Evolutionary conservation across 2,113 vertebrate genomes (phyloP).

Genomic region (Chaetodon trifascialis): DNA sequence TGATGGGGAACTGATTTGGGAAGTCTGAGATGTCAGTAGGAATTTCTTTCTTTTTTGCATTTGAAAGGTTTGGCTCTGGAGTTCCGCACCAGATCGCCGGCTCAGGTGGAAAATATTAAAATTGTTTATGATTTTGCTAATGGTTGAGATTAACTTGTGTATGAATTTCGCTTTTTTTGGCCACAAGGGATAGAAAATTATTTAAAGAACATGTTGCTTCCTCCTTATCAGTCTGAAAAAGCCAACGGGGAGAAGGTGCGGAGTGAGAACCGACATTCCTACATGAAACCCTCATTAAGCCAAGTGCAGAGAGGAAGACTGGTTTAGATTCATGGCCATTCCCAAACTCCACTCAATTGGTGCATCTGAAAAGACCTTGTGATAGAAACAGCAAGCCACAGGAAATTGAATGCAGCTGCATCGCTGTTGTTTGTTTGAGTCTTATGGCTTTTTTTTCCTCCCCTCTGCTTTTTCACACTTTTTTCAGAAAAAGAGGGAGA

Average conservation of each 20-base stretch:
- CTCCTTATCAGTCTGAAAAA: conserved; percentile 36
- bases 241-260: conserved; percentile 59
- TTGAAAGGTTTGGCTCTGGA: conserved; percentile 9
- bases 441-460: conserved; percentile 25
- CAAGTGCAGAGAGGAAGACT: conserved; percentile 63
- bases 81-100: not conserved
- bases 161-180: conserved; percentile 10
- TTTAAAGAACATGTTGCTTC: conserved; percentile 26
- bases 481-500: conserved; percentile 5
- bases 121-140: conserved; percentile 39
- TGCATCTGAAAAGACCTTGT: conserved; percentile 74
- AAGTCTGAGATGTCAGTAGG: conserved; percentile 29
- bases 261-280: conserved; percentile 68
- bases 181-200: conserved; percentile 15
- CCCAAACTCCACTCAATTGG: conserved; percentile 60
- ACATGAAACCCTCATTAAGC: conserved; percentile 69
- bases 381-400: conserved; percentile 77
- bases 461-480: conserved; percentile 33
- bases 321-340: conserved; percentile 77
- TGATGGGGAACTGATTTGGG: conserved; percentile 35
- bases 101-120: conserved; percentile 34
- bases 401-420: conserved; percentile 81
- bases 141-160: conserved; percentile 26
- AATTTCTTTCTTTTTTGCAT: not conserved
- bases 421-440: conserved; percentile 70